Base-by-base conservation (phyloP, 2,888 invertebrate genomes). In the Hyposoter dolosus region DNA sequence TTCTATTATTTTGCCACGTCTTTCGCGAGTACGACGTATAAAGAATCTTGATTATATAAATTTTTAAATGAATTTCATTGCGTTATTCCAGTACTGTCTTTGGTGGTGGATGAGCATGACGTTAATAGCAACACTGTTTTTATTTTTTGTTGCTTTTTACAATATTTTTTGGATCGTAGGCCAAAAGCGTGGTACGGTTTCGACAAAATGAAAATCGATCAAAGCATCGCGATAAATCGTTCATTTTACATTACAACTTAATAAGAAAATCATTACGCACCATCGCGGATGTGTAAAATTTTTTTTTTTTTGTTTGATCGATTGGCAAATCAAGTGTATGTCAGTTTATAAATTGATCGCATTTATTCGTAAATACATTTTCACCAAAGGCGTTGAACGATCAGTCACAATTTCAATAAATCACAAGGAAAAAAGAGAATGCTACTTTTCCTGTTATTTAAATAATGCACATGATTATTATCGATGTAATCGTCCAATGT, bases 71-170 rank as follows among this genome's bases (percentile, higher is more conserved):
- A 43, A 79, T 69, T 56, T 76, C 60, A 60, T 53, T 15, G 56
- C 63, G 72, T 79, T 79, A 79, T 79, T 82, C 71, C 65, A 72
- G 45, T 79, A 65, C 65, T 81, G 74, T 78, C 63, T 63, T 74
- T 81, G 86, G 86, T 86, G 86, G 86, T 81, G 86, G 81, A 86
- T 74, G 69, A 78, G 81, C 83, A 83, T 86, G 86, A 68, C 40
- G 65, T 77, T 78, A 78, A 63, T 69, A 47, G 81, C 72, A 68
- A 83, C 17, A 63, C 19, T 53, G 35, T 68, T 78, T 53, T 77
- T 76, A 32, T 78, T 56, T 28, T 40, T 53, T 28, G 60, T 60
- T 60, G 60, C 28, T 6, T 60, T 60, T 28, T 60, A 60, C 28
- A 60, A 28, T 60, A 12, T 23, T 56, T 71, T 50, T 47, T 23